Base-by-base conservation (phyloP, 2,113 vertebrate genomes). In the Turnix velox region DNA sequence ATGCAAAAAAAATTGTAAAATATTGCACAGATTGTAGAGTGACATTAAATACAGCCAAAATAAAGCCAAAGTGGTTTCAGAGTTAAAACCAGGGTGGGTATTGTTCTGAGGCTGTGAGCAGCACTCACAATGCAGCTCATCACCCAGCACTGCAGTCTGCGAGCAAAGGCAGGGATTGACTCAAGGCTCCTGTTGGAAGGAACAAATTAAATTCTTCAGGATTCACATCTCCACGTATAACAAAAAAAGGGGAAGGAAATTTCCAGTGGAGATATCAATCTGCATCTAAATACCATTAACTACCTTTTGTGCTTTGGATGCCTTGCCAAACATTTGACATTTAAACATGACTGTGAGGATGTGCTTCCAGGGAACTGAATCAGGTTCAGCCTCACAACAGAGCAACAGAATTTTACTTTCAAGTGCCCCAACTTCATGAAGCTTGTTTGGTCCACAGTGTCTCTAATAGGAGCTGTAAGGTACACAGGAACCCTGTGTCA, bases 291-390 rank as follows among this genome's bases (percentile, higher is more conserved):
- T 45, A 81, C 57, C 80, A 39, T 66, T 84, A 95, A 72, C 46
- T 57, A 95, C 92, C 92, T 94, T 90, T 92, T 92, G 87, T 92
- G 45, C 65, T 89, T 48, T 55, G 71, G 81, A 76, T 73, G 19
- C 42, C 43, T 54, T 51, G 89, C 92, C 94, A 96, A 91, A 93
- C 31, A 5, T 43, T 58, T 96, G 92, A 96, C 95, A 95, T 96
- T 96, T 95, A 87, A 93, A 78, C 3, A 10, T 28, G 1, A 19
- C 20, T 20, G 16, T 74, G 74, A 95, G 6, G 12, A 72, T 35
- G 6, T 4, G 39, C 55, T 93, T 57, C 59, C 72, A 55, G 18
- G 40, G 88, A 92, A 86, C 23, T 69, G 40, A 31, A 65, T 45
- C 40, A 58, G 57, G 27, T 90, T 81, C 6, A 8, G 58, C 67